Conservation (phyloP, 2,888 invertebrate genomes). For the Ophion ventricosus region DNA sequence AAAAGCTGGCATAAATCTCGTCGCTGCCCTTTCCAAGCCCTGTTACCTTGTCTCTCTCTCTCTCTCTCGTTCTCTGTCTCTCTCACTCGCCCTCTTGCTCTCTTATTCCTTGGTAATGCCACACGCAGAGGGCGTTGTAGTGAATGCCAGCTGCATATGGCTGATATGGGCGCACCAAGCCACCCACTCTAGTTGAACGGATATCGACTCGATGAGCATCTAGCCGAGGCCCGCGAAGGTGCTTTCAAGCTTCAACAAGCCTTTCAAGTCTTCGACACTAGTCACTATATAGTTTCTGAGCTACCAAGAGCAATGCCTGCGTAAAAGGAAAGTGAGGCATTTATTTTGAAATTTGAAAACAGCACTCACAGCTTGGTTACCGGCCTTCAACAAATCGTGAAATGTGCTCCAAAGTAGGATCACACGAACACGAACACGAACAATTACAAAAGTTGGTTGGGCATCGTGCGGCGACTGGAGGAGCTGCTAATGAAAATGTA, state of each 20-base stretch:
- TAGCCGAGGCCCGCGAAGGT: constrained; percentile 19
- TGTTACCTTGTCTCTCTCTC: constrained; percentile 29
- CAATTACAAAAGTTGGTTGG: neutral
- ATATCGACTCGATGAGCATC: constrained; percentile 48
- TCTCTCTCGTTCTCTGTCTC: constrained; percentile 10
- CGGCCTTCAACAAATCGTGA: neutral
- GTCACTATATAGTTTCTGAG: constrained; percentile 3
- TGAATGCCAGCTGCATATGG: constrained; percentile 57
- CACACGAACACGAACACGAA: neutral
- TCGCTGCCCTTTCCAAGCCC: constrained; percentile 41
- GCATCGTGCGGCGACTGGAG: neutral
- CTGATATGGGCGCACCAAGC: constrained; percentile 50
- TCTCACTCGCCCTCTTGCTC: no score
- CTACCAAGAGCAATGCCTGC: neutral
- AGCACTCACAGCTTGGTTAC: neutral
- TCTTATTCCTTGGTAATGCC: constrained; percentile 31
- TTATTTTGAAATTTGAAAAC: neutral
- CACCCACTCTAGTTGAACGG: constrained; percentile 38
- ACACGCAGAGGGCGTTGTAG: constrained; percentile 33
- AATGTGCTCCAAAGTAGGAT: neutral
- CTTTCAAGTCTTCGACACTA: constrained; percentile 38
- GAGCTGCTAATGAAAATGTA: neutral
- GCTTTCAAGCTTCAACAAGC: constrained; percentile 50
- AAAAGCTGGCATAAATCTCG: constrained; percentile 66
- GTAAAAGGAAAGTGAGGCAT: neutral